Base-by-base conservation (phyloP, 2,113 vertebrate genomes). In the Anser cygnoides region DNA sequence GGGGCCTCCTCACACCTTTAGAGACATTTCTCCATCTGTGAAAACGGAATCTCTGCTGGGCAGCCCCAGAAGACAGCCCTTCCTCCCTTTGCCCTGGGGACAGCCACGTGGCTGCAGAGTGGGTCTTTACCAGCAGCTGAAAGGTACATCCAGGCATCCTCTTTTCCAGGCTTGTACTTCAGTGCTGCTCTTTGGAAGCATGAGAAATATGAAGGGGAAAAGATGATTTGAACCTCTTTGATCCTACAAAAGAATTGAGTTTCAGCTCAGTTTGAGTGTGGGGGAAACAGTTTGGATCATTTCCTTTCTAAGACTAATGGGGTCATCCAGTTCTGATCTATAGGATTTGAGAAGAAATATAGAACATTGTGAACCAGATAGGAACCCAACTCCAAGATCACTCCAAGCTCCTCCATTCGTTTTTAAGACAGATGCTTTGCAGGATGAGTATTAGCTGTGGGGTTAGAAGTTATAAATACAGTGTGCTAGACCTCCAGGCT, bases 381-480 rank as follows among this genome's bases (percentile, higher is more conserved):
- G 73, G 68, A 87, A 91, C 41, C 58, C 85, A 73, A 87, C 85
- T 73, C 22, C 80, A 83, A 93, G 63, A n/a, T 59, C 59, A 67
- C 89, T 83, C 84, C 76, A 54, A 89, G 66, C 31, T 59, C 74
- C 84, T 86, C 76, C 54, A 22, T 21, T 55, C 33, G 49, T 84
- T 84, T 89, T 50, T 72, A 66, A 84, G 68, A 29, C 13, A 57
- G 57, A 55, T 58, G 26, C 72, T 91, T 79, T 43, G 33, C 55
- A 80, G 76, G 43, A 72, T 44, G 39, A 75, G 63, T 44, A n/a
- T 41, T 43, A 79, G 33, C 72, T 41, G 13, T n/a, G 59, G 66
- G 88, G 89, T 91, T 61, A 81, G 68, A 59, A 86, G 87, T 43
- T 92, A 87, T 81, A 93, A 94, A 94, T 87, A 92, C 61, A 57